Conservation (phyloP, 2,113 vertebrate species). For the Sinocyclocheilus anophthalmus region DNA sequence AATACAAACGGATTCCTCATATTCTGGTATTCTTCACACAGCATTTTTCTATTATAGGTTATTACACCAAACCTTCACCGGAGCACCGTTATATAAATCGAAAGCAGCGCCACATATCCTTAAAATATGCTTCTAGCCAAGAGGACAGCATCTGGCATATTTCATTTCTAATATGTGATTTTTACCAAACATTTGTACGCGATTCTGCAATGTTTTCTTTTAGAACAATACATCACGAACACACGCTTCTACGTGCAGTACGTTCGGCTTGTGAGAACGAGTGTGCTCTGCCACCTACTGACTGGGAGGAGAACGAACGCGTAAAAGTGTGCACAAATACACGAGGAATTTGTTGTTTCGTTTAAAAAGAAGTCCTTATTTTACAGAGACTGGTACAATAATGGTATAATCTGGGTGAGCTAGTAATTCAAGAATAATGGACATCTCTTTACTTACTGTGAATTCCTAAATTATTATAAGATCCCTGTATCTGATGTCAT, state of each 20-base stretch:
- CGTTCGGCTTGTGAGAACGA: no score
- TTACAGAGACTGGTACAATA: no score
- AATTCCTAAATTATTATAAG: no score
- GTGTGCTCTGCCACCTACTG: slow-evolving; percentile 11
- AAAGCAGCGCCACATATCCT: not conserved
- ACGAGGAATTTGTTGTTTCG: no score
- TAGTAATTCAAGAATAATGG: no score
- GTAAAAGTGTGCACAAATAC: no score
- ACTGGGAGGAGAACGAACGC: not conserved
- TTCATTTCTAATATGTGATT: not conserved
- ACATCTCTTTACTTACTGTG: no score
- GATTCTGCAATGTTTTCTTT: slow-evolving; percentile 1
- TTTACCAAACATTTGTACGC: not conserved
- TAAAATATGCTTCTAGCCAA: not conserved
- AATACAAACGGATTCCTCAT: not conserved
- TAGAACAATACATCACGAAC: slow-evolving; percentile 27
- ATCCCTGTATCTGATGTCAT: no score
- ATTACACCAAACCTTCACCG: not conserved
- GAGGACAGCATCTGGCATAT: not conserved
- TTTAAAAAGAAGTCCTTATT: no score
- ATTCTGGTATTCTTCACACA: not conserved
- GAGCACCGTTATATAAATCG: not conserved
- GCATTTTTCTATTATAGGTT: not conserved
- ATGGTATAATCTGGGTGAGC: no score
- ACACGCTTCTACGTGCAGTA: not conserved